phyloP scores from a whole-genome alignment of 1,140 invertebrate genomes.

The Tetramorium parvispinum region DNA sequence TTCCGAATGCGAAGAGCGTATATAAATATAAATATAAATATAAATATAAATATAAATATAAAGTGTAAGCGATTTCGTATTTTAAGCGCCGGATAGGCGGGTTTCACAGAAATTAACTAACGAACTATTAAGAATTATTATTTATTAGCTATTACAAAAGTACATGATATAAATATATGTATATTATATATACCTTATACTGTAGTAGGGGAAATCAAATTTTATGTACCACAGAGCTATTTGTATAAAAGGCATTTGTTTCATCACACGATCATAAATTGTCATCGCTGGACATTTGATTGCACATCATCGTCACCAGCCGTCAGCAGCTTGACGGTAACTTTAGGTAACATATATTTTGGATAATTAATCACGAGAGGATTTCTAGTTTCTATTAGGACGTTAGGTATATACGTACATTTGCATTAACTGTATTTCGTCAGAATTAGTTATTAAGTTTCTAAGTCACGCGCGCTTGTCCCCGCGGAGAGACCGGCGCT shows the following conservation, averaged over 20 bases:
- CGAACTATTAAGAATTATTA: conserved; percentile 73
- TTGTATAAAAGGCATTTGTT: conserved; percentile 76
- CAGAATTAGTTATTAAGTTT: conserved; percentile 65
- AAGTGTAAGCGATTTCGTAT: conserved; percentile 72
- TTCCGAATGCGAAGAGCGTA: conserved; percentile 58
- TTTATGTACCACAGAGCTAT: conserved; percentile 76
- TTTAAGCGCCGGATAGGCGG: conserved; percentile 69
- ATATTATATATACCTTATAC: conserved; percentile 68
- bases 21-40: conserved; percentile 18
- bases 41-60: conserved; percentile 34
- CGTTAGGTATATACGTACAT: conserved; percentile 60
- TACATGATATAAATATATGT: conserved; percentile 70
- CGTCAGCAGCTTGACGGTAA: conserved; percentile 40
- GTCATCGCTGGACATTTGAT: conserved; percentile 66
- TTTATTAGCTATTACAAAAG: conserved; percentile 74
- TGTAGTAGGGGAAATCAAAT: conserved; percentile 75
- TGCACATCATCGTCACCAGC: conserved; percentile 42
- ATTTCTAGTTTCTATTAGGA: conserved; percentile 69
- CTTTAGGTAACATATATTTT: conserved; percentile 75
- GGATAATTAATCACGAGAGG: conserved; percentile 65
- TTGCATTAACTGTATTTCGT: conserved; percentile 67
- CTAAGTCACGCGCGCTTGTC: conserved; percentile 33
- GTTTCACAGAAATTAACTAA: conserved; percentile 68
- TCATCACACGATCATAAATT: conserved; percentile 48
- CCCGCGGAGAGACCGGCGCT: conserved; percentile 13